These are phyloP conservation scores for Zosterops lateralis DNA, from an alignment of 2,113 vertebrate species.

Conservation along the genomic window DNA sequence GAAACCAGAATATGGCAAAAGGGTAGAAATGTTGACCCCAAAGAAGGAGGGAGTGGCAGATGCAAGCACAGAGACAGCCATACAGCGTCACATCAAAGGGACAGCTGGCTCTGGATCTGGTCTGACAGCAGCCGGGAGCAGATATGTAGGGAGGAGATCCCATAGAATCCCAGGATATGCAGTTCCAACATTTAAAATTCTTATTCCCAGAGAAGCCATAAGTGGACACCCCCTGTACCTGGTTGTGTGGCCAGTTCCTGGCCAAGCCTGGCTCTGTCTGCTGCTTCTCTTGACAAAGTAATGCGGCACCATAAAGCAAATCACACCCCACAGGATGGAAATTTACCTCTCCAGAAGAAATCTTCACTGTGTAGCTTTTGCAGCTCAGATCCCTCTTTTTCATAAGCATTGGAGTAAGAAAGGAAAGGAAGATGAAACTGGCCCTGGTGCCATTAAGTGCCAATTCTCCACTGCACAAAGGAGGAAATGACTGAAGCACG, in stretches of 20 bases:
- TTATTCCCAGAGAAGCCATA: background rate
- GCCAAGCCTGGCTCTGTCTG: background rate
- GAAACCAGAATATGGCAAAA: background rate
- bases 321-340: background rate
- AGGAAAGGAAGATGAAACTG: background rate
- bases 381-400: background rate
- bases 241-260: background rate
- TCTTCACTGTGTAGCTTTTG: background rate
- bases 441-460: background rate
- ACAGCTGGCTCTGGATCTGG: fast-evolving
- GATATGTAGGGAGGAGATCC: background rate
- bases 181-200: background rate
- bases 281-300: background rate
- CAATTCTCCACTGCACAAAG: background rate
- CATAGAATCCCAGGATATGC: background rate
- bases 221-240: background rate
- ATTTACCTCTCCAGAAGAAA: slow-evolving; percentile 67
- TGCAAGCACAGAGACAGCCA: background rate
- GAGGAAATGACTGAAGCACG: slow-evolving; percentile 55
- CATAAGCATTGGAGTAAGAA: background rate
- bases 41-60: background rate
- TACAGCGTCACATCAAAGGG: background rate
- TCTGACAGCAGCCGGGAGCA: background rate
- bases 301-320: background rate
- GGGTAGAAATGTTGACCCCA: background rate